Evolutionary conservation across 2,113 vertebrate genomes (phyloP), one percentile per base, ranked within the genome.

Genomic region (Oryzias javanicus): DNA sequence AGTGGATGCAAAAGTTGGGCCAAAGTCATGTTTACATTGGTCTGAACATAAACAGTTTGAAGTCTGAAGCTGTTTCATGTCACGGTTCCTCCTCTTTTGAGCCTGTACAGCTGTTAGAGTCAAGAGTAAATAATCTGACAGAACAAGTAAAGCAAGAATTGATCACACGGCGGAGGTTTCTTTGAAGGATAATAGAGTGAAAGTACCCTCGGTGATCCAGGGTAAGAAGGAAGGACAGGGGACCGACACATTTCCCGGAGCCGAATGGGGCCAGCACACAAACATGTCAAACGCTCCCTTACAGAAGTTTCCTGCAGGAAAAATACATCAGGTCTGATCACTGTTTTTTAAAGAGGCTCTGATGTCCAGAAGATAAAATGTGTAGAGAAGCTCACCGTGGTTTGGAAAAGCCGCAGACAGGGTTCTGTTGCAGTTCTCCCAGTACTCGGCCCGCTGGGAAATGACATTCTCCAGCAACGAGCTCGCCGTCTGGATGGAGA

Each of bases 201-300:
- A 41, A 5, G 77, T 89, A 98, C 96, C 94, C 27, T 92, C 84
- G 14, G 59, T 80, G 87, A 94, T 78, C 94, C 94, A 93, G 0
- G 95, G 95, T 69, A 99, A 79, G 77, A 96, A 99, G 0, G 91
- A 84, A 55, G 97, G 97, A 77, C 97, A 99, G 52, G 93, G 91
- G 51, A 98, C 92, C 0, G 96, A 95, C 41, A 99, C 90, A 1
- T 94, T 96, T 70, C 97, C 97, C 17, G 95, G 93, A 44, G 70
- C 55, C 16, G 97, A 97, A 79, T 94, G 89, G 51, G 97, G 96
- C 96, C 96, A 99, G 77, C 97, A 99, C 17, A 89, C 90, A 55
- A 92, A 96, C 0, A 45, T 74, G 82, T 99, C 97, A 55, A 96
- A 97, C 0, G 89, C 92, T 67, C 95, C 94, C 14, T 94, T 96